Conservation (phyloP, 2,888 invertebrate species). For the Epiblema foenella region DNA sequence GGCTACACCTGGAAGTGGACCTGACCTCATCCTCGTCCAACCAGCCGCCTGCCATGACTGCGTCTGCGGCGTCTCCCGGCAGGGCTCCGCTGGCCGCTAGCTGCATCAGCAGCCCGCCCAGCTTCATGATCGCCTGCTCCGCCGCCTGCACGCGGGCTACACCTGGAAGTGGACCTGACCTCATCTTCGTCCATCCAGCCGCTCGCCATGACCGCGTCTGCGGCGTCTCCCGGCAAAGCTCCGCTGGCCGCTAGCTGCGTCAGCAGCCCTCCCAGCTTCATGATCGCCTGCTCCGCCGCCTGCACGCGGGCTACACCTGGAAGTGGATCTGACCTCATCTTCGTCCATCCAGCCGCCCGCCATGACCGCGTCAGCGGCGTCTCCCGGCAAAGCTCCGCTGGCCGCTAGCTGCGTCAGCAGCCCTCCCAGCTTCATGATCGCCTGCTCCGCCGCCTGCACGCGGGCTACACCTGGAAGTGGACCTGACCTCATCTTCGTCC, state of each 20-base stretch:
- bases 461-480: slow-evolving; percentile 40
- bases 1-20: slow-evolving; percentile 34
- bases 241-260: slow-evolving; percentile 43
- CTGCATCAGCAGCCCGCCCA: slow-evolving; percentile 43
- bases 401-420: slow-evolving; percentile 44
- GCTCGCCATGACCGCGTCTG: slow-evolving; percentile 73
- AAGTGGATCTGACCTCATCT: not conserved
- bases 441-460: slow-evolving; percentile 45
- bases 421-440: slow-evolving; percentile 39
- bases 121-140: slow-evolving; percentile 41
- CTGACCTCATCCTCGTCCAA: slow-evolving; percentile 1
- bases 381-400: slow-evolving; percentile 47
- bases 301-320: slow-evolving; percentile 45
- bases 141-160: slow-evolving; percentile 45
- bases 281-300: slow-evolving; percentile 44
- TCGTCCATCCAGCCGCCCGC: slow-evolving; percentile 48
- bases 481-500: slow-evolving; percentile 3
- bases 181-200: not conserved
- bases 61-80: slow-evolving; percentile 45
- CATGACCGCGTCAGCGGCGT: slow-evolving; percentile 70
- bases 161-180: slow-evolving; percentile 29
- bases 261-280: slow-evolving; percentile 41
- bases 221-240: slow-evolving; percentile 46
- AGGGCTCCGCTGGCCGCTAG: slow-evolving; percentile 39
- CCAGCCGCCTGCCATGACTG: slow-evolving; percentile 75